Evolutionary conservation across 92 coral and sea anemone species (phyloP).

Genomic region (Actinostola sp.): DNA sequence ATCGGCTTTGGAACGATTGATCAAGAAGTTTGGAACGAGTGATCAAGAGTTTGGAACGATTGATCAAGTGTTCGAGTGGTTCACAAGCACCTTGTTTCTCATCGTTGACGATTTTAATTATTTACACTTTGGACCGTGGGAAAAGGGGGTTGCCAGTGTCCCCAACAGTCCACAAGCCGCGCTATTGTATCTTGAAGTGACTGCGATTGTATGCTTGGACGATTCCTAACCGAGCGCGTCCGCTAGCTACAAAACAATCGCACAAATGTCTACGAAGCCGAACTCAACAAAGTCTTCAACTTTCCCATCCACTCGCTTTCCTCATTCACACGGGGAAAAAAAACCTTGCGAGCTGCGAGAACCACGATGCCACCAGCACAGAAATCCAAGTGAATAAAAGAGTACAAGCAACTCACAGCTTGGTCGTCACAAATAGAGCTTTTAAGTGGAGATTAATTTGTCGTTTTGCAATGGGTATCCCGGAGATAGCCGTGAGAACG

Average conservation of each 20-base stretch:
- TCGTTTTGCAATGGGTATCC: conserved; percentile 1
- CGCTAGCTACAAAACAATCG: not conserved
- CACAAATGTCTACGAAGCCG: too few species aligned
- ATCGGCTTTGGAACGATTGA: not conserved
- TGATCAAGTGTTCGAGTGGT: conserved; percentile 6
- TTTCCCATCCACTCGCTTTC: too few species aligned
- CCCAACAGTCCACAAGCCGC: conserved; percentile 58
- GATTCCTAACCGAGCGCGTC: conserved; percentile 1
- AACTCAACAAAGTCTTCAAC: not conserved
- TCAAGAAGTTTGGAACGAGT: not conserved
- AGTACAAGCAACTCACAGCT: not conserved
- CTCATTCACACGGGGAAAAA: too few species aligned
- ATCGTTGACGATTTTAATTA: conserved; percentile 16
- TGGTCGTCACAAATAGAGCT: not conserved
- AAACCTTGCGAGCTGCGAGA: too few species aligned
- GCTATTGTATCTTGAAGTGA: conserved; percentile 29
- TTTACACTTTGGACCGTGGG: conserved; percentile 78
- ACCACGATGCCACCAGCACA: too few species aligned
- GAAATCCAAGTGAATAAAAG: too few species aligned
- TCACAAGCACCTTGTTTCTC: conserved; percentile 4
- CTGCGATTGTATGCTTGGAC: conserved; percentile 9
- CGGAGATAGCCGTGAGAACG: conserved; percentile 80
- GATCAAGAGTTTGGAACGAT: not conserved
- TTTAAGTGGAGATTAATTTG: conserved; percentile 17
- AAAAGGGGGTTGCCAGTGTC: conserved; percentile 50